Base-by-base conservation (phyloP, 2,113 vertebrate species). In the Brachypteracias leptosomus region DNA sequence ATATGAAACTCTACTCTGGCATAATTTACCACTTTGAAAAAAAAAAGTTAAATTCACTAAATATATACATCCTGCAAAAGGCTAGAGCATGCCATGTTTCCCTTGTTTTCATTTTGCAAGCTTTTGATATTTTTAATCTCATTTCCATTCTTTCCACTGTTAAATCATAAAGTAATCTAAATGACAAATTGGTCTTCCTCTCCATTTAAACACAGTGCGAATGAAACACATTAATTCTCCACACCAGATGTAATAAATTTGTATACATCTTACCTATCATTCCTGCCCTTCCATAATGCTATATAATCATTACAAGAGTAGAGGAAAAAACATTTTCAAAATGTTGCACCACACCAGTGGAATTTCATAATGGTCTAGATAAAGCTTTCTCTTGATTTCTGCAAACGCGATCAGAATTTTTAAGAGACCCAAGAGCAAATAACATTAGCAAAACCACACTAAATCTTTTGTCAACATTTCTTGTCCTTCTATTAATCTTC, bases 201-300 rank as follows among this genome's bases (percentile, higher is more conserved):
- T 88, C 61, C 47, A 59, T 90, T 95, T 77, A 84, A 68, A 91
- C 22, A 42, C 38, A 38, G 28, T 47, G 65, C 59, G 44, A 90
- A 92, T 71, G 78, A 84, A 89, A 67, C 76, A 83, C 85, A 97
- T 93, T 94, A 94, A 95, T 94, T 86, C 83, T 87, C 54, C 55
- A 68, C 46, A 71, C 59, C 2, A 5, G 92, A 93, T 58, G 40
- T 28, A 93, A 94, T 95, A 54, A 35, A 80, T 89, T 88, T 66
- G 33, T 82, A 20, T 44, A 47, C 40, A 26, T 93, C 38, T 91
- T 82, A 42, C 44, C 35, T 85, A 70, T 83, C 88, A 82, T 42
- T 54, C 58, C 80, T 96, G 83, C 58, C 77, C 90, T 96, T 92
- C 84, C 71, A 51, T 92, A 92, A 92, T 42, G 40, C 77, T 66